phyloP scores from a whole-genome alignment of 2,113 vertebrate species.

The Lepisosteus osseus region DNA sequence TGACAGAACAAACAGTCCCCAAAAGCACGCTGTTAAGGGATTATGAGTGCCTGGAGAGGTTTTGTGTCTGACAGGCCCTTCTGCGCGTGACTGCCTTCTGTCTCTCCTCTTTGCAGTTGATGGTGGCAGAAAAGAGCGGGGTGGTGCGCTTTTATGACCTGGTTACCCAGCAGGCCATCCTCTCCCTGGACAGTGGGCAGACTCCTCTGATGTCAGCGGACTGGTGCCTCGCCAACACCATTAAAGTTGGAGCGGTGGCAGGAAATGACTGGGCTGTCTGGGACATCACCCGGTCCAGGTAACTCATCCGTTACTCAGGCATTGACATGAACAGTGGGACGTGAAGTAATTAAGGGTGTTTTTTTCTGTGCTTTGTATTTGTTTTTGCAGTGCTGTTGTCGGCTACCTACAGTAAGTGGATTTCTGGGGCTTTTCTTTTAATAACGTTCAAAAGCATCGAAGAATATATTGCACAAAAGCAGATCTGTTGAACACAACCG shows the following conservation, averaged over 20 bases:
- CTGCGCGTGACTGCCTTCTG: neutral
- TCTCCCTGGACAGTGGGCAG: conserved; percentile 88
- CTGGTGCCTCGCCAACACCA: conserved; percentile 91
- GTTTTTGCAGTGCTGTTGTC: neutral
- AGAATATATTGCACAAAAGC: no score
- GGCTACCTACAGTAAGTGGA: neutral
- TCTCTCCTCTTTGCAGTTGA: conserved; percentile 66
- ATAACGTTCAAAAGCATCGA: no score
- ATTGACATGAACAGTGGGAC: neutral
- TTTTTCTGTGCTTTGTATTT: neutral
- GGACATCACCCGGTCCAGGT: conserved; percentile 95
- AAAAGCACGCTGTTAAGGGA: neutral
- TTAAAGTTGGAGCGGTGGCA: conserved; percentile 92
- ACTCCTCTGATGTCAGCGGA: conserved; percentile 87
- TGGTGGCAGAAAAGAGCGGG: conserved; percentile 95
- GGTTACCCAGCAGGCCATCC: conserved; percentile 84
- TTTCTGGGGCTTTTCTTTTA: no score
- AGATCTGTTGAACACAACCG: no score
- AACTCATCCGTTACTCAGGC: conserved; percentile 17
- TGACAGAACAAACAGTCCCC: neutral
- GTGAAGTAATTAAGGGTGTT: neutral
- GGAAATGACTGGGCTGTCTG: conserved; percentile 93
- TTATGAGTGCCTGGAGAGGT: no score
- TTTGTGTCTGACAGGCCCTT: no score
- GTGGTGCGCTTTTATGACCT: conserved; percentile 91